Conservation (phyloP, 2,797 vertebrate species). For the Australoheros facetus region DNA sequence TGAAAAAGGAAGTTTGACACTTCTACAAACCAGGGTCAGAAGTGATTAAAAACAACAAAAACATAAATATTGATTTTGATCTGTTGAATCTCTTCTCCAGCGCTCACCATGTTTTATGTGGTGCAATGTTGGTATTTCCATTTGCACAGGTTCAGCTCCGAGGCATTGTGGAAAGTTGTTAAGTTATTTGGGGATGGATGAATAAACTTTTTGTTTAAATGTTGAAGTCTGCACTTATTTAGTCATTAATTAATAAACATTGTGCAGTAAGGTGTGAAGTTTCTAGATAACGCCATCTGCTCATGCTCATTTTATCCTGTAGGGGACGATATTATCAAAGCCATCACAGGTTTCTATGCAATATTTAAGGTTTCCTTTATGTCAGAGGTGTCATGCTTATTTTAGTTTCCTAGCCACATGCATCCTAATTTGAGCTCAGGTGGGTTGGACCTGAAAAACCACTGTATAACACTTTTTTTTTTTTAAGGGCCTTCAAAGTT, state of each 20-base stretch:
- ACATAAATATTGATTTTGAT: not conserved
- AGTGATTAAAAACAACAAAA: not conserved
- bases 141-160: not conserved
- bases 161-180: conserved; percentile 30
- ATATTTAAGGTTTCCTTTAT: not conserved
- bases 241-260: not conserved
- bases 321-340: conserved; percentile 61
- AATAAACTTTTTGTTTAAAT: conserved; percentile 63
- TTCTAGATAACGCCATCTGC: not conserved
- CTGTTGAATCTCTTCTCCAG: not conserved
- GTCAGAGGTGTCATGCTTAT: not conserved
- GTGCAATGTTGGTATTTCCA: conserved; percentile 30
- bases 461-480: too few relatives aligned
- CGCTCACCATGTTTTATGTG: not conserved
- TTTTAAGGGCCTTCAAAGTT: too few relatives aligned
- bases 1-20: not conserved
- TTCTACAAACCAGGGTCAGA: not conserved
- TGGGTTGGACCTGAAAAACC: too few relatives aligned
- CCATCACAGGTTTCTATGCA: not conserved
- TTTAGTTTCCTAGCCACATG: not conserved
- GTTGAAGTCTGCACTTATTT: not conserved
- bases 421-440: too few relatives aligned
- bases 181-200: conserved; percentile 38
- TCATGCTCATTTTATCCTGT: conserved; percentile 48
- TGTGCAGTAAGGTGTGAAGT: not conserved